Evolutionary conservation across 2,113 vertebrate genomes (phyloP).

Genomic region (Elanus axillaris): DNA sequence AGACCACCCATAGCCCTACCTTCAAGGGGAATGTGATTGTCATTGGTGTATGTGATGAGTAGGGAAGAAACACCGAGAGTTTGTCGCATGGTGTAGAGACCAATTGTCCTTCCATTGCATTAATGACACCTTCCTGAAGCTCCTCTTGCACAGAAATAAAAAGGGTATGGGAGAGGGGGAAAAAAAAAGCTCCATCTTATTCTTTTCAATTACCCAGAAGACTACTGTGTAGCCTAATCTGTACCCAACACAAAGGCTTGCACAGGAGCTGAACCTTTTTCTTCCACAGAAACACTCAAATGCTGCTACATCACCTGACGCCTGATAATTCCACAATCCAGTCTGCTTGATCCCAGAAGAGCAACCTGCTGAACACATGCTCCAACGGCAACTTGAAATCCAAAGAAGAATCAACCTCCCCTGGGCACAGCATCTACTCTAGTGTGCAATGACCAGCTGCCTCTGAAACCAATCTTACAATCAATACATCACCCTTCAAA

Average conservation of each 20-base stretch:
- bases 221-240: not conserved
- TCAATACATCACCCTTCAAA: not conserved
- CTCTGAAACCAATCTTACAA: not conserved
- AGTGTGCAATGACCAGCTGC: not conserved
- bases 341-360: not conserved
- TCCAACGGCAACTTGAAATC: not conserved
- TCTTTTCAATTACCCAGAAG: not conserved
- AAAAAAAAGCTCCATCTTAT: not conserved
- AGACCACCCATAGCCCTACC: not conserved
- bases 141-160: not conserved
- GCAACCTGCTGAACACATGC: not conserved
- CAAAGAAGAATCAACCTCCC: not conserved
- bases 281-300: not conserved
- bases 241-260: not conserved
- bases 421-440: not conserved
- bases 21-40: fast-evolving
- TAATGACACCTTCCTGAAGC: not conserved
- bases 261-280: not conserved
- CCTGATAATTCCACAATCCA: not conserved
- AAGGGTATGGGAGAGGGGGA: not conserved
- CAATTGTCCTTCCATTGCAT: not conserved
- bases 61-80: not conserved
- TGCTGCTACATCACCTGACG: not conserved
- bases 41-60: not conserved
- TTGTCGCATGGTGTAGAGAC: not conserved